phyloP scores from a whole-genome alignment of 2,113 vertebrate species.

The Tachysurus vachellii region DNA sequence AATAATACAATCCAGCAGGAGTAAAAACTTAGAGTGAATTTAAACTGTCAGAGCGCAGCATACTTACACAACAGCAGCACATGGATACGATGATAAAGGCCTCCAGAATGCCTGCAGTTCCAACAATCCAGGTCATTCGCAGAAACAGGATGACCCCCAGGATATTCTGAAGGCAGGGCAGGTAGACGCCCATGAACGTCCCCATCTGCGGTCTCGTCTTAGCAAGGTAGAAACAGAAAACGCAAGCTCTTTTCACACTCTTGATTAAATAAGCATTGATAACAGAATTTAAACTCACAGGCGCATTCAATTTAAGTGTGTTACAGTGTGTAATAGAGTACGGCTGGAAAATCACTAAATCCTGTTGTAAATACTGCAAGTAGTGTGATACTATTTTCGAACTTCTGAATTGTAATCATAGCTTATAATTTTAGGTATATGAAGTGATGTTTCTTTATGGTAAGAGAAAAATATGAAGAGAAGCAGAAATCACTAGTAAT shows the following conservation, averaged over 20 bases:
- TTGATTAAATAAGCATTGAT: background rate
- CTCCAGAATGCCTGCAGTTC: slow-evolving; percentile 88
- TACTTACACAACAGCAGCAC: slow-evolving; percentile 92
- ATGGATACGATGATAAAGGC: slow-evolving; percentile 88
- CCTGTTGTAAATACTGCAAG: background rate
- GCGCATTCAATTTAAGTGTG: background rate
- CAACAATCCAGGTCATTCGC: slow-evolving; percentile 95
- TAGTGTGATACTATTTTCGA: background rate
- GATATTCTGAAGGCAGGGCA: slow-evolving; percentile 96
- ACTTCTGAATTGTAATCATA: background rate
- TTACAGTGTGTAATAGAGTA: background rate
- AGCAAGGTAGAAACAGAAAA: background rate
- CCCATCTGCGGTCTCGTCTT: slow-evolving; percentile 89
- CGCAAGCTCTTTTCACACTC: background rate
- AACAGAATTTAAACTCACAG: background rate
- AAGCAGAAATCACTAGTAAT: background rate
- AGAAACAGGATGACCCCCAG: slow-evolving; percentile 95
- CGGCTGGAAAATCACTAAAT: background rate
- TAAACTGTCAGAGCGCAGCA: background rate
- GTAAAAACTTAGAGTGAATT: background rate
- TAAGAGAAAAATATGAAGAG: background rate
- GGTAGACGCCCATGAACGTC: slow-evolving; percentile 95
- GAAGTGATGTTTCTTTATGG: background rate
- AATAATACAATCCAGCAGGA: background rate
- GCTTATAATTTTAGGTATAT: background rate